A percentile compares a stretch with the other conserved stretches of the same genome.
Evolutionary conservation across 2,888 invertebrate genomes (phyloP).

Genomic region (Lasioglossum oenotherae): DNA sequence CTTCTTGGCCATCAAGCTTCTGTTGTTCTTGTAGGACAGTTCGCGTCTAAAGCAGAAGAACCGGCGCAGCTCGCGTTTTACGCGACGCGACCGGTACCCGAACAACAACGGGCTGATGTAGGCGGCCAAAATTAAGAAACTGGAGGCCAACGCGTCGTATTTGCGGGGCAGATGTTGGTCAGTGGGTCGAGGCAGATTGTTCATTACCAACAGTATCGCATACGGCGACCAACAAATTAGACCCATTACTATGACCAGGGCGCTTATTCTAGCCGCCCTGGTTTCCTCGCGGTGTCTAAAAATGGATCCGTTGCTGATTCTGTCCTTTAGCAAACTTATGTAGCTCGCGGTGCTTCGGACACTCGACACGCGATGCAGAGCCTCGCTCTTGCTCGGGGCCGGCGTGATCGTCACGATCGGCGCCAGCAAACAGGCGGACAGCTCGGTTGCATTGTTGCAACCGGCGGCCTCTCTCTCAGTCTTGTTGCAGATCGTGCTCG

Average conservation of each 20-base stretch:
- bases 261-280: conserved; percentile 94
- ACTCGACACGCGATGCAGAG: conserved; percentile 83
- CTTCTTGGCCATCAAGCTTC: conserved; percentile 85
- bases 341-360: conserved; percentile 86
- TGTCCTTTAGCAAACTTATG: conserved; percentile 91
- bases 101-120: conserved; percentile 91
- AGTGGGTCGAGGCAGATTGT: conserved; percentile 81
- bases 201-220: conserved; percentile 83
- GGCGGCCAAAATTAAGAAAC: conserved; percentile 87
- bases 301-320: conserved; percentile 93
- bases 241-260: conserved; percentile 90
- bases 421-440: conserved; percentile 83
- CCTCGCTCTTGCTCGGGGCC: conserved; percentile 82
- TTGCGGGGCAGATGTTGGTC: conserved; percentile 74
- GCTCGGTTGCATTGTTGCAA: conserved; percentile 34
- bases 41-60: conserved; percentile 84
- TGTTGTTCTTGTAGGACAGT: conserved; percentile 82
- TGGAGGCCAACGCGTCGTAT: conserved; percentile 79
- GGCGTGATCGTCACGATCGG: conserved; percentile 86
- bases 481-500: conserved; percentile 71
- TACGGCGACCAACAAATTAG: conserved; percentile 87
- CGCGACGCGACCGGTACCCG: conserved; percentile 90
- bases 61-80: conserved; percentile 86
- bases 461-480: conserved; percentile 10
- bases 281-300: conserved; percentile 95